Evolutionary conservation across 1,140 invertebrate genomes (phyloP).

Genomic region (Drosophila asahinai): DNA sequence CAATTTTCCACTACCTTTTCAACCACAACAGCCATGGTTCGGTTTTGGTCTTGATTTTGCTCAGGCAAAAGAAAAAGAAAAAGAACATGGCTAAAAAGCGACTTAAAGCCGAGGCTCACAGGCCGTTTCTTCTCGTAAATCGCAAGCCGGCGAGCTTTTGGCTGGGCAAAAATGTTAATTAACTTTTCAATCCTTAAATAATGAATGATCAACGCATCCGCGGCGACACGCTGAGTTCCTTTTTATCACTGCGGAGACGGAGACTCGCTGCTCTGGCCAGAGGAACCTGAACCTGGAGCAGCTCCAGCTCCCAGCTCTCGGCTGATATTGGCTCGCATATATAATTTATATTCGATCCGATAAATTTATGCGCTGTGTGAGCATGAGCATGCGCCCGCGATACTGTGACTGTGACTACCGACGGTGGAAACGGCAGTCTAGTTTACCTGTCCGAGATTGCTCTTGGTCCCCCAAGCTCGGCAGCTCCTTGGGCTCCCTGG

Average conservation of each 20-base stretch:
- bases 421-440: conserved; percentile 53
- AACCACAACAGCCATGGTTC: conserved; percentile 32
- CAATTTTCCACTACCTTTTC: conserved; percentile 71
- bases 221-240: conserved; percentile 85
- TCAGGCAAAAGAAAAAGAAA: conserved; percentile 32
- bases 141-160: conserved; percentile 49
- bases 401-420: conserved; percentile 42
- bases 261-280: conserved; percentile 15
- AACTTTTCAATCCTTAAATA: conserved; percentile 85
- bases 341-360: conserved; percentile 83
- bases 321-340: conserved; percentile 81
- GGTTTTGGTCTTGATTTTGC: conserved; percentile 44
- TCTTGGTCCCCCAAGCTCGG: conserved; percentile 24
- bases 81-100: conserved; percentile 50
- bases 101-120: conserved; percentile 36
- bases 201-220: conserved; percentile 85
- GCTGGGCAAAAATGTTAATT: conserved; percentile 85
- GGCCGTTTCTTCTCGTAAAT: conserved; percentile 71
- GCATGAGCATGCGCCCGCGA: conserved; percentile 67
- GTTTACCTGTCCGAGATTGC: conserved; percentile 47
- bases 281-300: not conserved
- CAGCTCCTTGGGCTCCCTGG: conserved; percentile 47
- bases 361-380: conserved; percentile 81
- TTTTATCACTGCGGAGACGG: conserved; percentile 78
- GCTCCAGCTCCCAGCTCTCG: conserved; percentile 44